phyloP scores from a whole-genome alignment of 1,140 invertebrate species.

The Caenorhabditis latens region DNA sequence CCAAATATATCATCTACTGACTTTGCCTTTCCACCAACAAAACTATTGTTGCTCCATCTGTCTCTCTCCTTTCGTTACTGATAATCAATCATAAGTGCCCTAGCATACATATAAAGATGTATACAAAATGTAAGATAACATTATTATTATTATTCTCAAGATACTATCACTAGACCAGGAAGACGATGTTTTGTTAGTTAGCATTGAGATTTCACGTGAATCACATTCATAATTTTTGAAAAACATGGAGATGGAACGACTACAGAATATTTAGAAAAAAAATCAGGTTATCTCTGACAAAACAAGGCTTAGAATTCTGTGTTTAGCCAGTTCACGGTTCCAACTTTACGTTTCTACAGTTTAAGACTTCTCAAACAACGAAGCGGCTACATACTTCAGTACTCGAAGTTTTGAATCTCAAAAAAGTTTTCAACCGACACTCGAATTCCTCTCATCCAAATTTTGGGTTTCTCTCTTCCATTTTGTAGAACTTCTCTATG shows the following conservation, averaged over 20 bases:
- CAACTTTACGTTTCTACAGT: no score
- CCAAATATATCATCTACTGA: background rate
- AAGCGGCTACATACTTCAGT: no score
- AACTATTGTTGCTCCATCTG: background rate
- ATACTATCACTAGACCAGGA: constrained; percentile 5
- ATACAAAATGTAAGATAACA: constrained; percentile 2
- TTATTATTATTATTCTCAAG: background rate
- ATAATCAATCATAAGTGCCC: background rate
- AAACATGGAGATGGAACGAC: background rate
- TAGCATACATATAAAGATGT: background rate
- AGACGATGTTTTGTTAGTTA: background rate
- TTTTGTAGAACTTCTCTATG: background rate
- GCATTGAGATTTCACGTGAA: background rate
- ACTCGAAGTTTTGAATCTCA: no score
- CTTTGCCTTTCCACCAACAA: background rate
- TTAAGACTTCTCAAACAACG: no score
- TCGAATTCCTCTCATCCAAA: no score
- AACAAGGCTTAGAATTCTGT: no score
- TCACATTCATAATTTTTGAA: background rate
- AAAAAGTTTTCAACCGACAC: background rate
- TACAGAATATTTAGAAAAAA: no score
- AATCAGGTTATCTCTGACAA: no score
- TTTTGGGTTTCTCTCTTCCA: background rate
- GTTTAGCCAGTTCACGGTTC: no score
- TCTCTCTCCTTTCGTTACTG: background rate